phyloP scores from a whole-genome alignment of 1,140 invertebrate genomes.

The Nasonia giraulti region DNA sequence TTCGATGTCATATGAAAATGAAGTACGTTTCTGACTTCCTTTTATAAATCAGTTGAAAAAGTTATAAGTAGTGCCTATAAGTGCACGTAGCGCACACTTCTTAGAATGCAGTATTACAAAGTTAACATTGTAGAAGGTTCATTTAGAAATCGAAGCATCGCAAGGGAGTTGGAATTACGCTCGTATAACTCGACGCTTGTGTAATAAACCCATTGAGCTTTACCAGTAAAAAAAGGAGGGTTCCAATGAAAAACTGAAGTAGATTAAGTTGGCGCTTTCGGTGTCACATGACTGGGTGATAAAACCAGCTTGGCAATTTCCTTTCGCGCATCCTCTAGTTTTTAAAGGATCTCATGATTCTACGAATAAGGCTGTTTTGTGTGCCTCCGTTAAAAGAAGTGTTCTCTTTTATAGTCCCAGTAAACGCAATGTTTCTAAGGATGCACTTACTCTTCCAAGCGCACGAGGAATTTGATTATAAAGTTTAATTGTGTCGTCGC shows the following conservation, averaged over 20 bases:
- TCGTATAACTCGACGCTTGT: background rate
- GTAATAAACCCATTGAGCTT: background rate
- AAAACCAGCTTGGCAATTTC: conserved; percentile 15
- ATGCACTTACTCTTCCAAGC: background rate
- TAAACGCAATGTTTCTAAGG: background rate
- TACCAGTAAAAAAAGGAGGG: background rate
- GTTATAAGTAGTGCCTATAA: too few species aligned
- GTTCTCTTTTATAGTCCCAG: background rate
- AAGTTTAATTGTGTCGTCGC: background rate
- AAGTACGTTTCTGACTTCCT: too few species aligned
- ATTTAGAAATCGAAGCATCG: too few species aligned
- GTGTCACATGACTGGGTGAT: background rate
- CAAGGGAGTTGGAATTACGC: too few species aligned
- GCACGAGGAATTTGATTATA: background rate
- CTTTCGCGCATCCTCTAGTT: background rate
- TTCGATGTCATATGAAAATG: too few species aligned
- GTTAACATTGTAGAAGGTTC: too few species aligned
- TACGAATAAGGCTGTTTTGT: background rate
- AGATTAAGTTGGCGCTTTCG: background rate
- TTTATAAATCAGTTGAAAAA: too few species aligned
- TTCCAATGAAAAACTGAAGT: background rate
- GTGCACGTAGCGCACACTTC: too few species aligned
- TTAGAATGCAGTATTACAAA: too few species aligned
- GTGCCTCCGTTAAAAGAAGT: background rate
- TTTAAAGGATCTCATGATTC: background rate